phyloP scores from a whole-genome alignment of 2,113 vertebrate species.

The Cheilinus undulatus region DNA sequence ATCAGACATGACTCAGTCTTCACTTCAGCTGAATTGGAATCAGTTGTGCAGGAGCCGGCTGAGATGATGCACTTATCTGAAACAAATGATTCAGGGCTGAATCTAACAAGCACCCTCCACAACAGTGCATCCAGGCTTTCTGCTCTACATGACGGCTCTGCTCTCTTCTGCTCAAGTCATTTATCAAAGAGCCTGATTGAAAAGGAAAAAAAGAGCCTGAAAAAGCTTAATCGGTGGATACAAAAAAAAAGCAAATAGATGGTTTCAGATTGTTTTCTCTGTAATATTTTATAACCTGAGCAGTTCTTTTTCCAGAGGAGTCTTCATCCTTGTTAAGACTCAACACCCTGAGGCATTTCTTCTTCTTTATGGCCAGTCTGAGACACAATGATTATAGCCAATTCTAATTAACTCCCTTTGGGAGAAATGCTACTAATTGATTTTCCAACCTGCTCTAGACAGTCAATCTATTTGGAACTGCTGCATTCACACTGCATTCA shows the following conservation, averaged over 20 bases:
- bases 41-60: constrained; percentile 14
- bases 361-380: constrained; percentile 21
- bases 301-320: neutral
- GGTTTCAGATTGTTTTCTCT: constrained; percentile 19
- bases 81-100: constrained; percentile 60
- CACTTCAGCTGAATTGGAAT: constrained; percentile 42
- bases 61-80: constrained; percentile 54
- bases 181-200: constrained; percentile 51
- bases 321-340: constrained; percentile 22
- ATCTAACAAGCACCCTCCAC: constrained; percentile 63
- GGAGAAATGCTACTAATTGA: constrained; percentile 63
- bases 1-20: constrained; percentile 34
- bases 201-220: constrained; percentile 3
- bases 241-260: constrained; percentile 12
- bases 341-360: constrained; percentile 10
- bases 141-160: constrained; percentile 56
- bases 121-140: constrained; percentile 44
- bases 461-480: constrained; percentile 47
- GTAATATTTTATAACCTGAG: constrained; percentile 6
- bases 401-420: constrained; percentile 67
- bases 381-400: constrained; percentile 30
- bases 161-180: constrained; percentile 52
- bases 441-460: constrained; percentile 58
- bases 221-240: constrained; percentile 31
- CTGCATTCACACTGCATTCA: constrained; percentile 4